Evolutionary conservation across 1,140 invertebrate genomes (phyloP), one percentile per base, ranked within the genome.

Genomic region (Bombus confusus): DNA sequence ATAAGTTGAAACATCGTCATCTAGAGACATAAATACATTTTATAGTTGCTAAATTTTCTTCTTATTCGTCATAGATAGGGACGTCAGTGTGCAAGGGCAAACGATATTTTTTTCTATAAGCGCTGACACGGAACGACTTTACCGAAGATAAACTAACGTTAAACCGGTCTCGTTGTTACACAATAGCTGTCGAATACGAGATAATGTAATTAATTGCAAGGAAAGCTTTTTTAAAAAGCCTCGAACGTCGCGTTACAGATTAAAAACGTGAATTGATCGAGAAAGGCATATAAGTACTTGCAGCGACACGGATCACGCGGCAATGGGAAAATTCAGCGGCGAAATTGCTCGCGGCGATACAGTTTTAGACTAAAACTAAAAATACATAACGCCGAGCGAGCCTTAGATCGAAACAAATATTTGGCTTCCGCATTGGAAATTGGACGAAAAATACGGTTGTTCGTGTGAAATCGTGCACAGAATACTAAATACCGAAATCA

Each of bases 281-380:
- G 12, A n/a, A 62, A n/a, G 3, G 3, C 28, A 4, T 13, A 13
- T 28, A 13, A 47, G 59, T n/a, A 0, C 12, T 12, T 5, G 28
- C 0, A n/a, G 13, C 10, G 12, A 22, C 31, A 3, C 77, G 68
- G n/a, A 31, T 66, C 6, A 15, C 3, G 12, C n/a, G 5, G 64
- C 12, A 37, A 1, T 34, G 83, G 69, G 78, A 79, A 91, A 89
- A 88, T 85, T 84, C n/a, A 64, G 43, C 52, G 62, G 25, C 43
- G 78, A 73, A 80, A 68, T 74, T 85, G 59, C 41, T 25, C 72
- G 72, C 22, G 43, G 47, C 74, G 82, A 84, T 82, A 86, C 89
- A 81, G 83, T 92, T 92, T 91, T 90, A 91, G 90, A 88, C 31
- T 22, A 81, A 75, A 78, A 79, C 91, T 93, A 93, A 91, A 92